Conservation (phyloP, 1,140 invertebrate genomes). For the Myzus persicae region DNA sequence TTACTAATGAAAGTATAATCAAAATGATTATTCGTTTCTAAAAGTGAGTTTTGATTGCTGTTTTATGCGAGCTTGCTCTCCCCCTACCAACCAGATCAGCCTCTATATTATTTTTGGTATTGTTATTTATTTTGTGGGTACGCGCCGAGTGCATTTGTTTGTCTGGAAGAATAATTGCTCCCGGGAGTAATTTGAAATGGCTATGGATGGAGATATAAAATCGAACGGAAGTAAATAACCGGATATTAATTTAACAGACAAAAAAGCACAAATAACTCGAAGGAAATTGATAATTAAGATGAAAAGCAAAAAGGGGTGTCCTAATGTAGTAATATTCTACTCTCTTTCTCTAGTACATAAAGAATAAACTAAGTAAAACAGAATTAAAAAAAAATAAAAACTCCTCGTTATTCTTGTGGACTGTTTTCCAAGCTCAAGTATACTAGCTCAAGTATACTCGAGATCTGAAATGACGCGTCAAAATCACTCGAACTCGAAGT, state of each 20-base stretch:
- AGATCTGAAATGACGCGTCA: constrained; percentile 36
- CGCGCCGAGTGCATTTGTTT: not conserved
- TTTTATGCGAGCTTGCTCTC: not conserved
- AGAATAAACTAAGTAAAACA: not conserved
- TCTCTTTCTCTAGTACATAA: not conserved
- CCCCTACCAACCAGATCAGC: too few species aligned
- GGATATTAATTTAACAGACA: constrained; percentile 27
- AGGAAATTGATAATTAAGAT: constrained; percentile 50
- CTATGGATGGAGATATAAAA: not conserved
- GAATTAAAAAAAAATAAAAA: not conserved
- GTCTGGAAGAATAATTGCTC: constrained; percentile 42
- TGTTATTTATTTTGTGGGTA: constrained; percentile 20
- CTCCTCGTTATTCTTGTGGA: not conserved
- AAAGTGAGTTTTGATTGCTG: constrained; percentile 7
- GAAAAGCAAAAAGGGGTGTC: not conserved
- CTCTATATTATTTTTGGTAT: constrained; percentile 18
- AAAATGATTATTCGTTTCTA: not conserved
- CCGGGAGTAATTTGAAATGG: constrained; percentile 28
- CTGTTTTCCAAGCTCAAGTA: not conserved
- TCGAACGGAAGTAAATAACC: constrained; percentile 31
- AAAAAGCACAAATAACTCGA: constrained; percentile 26
- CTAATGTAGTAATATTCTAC: constrained; percentile 38
- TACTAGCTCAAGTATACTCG: not conserved
- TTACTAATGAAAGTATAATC: constrained; percentile 26
- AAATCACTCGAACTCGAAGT: constrained; percentile 30